Percentiles rank a stretch among this genome's conserved stretches.
Evolutionary conservation across 1,140 invertebrate genomes (phyloP).

Genomic region (Lucilia sericata): DNA sequence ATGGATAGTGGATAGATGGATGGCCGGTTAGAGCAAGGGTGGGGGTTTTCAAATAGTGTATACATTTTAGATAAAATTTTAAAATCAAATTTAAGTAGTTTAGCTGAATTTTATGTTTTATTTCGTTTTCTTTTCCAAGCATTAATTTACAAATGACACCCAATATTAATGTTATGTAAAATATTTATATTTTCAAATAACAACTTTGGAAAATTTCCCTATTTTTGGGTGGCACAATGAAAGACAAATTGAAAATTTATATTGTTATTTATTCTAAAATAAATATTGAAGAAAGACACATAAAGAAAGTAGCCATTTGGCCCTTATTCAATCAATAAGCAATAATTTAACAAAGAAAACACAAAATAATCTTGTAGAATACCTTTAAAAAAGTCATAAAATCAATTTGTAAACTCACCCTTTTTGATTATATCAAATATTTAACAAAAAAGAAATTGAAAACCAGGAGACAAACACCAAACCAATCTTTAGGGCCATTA

Average conservation of each 20-base stretch:
- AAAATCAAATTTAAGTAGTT: too few species aligned
- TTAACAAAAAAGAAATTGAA: neutral
- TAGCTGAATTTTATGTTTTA: too few species aligned
- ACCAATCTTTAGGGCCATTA: conserved; percentile 32
- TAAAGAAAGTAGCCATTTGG: too few species aligned
- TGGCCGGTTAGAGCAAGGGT: too few species aligned
- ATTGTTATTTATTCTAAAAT: neutral
- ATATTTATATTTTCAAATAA: neutral
- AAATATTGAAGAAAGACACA: too few species aligned
- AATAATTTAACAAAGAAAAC: neutral
- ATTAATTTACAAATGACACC: neutral
- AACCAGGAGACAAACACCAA: neutral
- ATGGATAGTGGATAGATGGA: too few species aligned
- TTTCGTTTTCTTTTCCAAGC: neutral
- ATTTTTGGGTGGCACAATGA: too few species aligned
- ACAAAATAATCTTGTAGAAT: neutral
- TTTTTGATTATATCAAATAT: neutral
- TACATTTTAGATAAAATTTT: too few species aligned
- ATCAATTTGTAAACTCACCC: conserved; percentile 37
- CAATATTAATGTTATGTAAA: neutral
- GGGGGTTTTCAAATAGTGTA: too few species aligned
- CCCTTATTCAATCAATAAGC: too few species aligned
- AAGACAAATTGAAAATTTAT: neutral
- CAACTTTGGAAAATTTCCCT: neutral
- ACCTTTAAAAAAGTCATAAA: neutral